Evolutionary conservation across 1,140 invertebrate genomes (phyloP), one percentile per base, ranked within the genome.

Genomic region (Venturia canescens): DNA sequence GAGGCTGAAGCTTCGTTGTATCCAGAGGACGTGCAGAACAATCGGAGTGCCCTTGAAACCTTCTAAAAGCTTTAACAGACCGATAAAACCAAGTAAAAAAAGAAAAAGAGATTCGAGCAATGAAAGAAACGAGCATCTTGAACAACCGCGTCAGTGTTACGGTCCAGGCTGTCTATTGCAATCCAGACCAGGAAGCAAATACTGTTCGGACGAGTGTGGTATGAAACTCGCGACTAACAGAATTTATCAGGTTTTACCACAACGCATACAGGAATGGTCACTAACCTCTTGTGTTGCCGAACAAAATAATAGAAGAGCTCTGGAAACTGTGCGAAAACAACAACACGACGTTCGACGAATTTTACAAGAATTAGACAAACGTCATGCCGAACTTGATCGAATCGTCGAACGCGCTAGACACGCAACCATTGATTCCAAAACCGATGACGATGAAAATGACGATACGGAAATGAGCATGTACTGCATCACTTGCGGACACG

Each of bases 401-500:
- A 92, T 98, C 23, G 93, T 98, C 15, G 96, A 96, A 53, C 90
- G 95, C 26, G 96, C 96, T 0, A 96, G 95, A 84, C 93, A 93
- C 75, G 94, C 94, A 6, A 92, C 93, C 1, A 94, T 96, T 18
- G 94, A 95, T 86, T 92, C 94, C 1, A 92, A 93, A 44, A 87
- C 92, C 26, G 94, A 95, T 38, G 92, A 93, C 38, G 95, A 96
- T 76, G 95, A 95, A 69, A 94, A 94, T 86, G 94, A 94, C 16
- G 96, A 97, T 88, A 95, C 95, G 66, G 97, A 98, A 86, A 96
- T 96, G 83, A 97, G 95, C 74, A 96, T 97, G 93, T 98, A 98
- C 87, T 99, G 98, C 91, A 97, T 99, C 16, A 99, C 98, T 0
- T 99, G 98, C 92, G 98, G 98, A 0, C 97, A 97, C 89, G 98